Base-by-base conservation (phyloP, 2,888 invertebrate species). In the Lysandra bellargus region DNA sequence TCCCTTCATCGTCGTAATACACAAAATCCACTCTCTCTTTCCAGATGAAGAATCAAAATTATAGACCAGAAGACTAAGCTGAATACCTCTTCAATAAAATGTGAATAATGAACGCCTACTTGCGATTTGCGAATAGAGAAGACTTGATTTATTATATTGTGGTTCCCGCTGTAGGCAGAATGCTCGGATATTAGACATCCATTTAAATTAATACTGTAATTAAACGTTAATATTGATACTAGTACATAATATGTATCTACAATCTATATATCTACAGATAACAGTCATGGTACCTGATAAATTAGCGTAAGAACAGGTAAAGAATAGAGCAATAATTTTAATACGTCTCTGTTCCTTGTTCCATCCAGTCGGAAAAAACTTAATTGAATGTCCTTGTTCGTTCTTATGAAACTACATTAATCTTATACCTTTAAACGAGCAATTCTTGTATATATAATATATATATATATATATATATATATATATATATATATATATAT, bases 1-100 rank as follows among this genome's bases (percentile, higher is more conserved):
- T 57, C 57, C 17, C 17, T 57, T 9, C 49, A 57, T 57, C 14
- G 6, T 53, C 14, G 14, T 17, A 4, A 57, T 17, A 17, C 14
- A 1, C 17, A 5, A 57, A 57, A 17, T 49, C 9, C 9, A 17
- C 17, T 4, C 9, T n/a, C 53, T 57, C 9, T 23, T 9, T 64
- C 7, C 9, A 64, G 2, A 64, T 64, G 2, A 64, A 9, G 3
- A 12, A 23, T 61, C 2, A 1, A 64, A 9, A 64, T 9, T 30
- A 64, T 61, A 23, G 7, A 72, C n/a, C 49, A 44, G 40, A 33
- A n/a, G 44, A 9, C 23, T 83, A 85, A 90, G 91, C 91, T 90
- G 90, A 92, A 89, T 90, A 91, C 90, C 91, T 90, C 88, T 89
- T 91, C 90, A 91, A 92, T 92, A 91, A 91, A 87, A 87, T 87